phyloP scores from a whole-genome alignment of 2,888 invertebrate species.

The Agapetus fuscipes region DNA sequence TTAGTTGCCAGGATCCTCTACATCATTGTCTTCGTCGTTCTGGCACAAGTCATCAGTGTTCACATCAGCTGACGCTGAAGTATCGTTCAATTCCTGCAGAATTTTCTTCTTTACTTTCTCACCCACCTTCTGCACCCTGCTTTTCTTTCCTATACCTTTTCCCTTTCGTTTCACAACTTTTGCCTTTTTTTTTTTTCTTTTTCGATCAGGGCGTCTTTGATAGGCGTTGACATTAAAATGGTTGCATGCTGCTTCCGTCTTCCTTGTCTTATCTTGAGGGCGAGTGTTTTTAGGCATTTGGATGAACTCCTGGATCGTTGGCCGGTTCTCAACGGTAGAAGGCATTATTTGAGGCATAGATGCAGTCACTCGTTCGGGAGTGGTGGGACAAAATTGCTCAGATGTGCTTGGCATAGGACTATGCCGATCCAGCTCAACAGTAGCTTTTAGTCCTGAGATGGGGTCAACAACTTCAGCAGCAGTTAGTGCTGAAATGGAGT shows the following conservation, averaged over 20 bases:
- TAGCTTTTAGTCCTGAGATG: slow-evolving; percentile 3
- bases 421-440: slow-evolving; percentile 8
- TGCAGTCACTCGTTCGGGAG: slow-evolving; percentile 8
- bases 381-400: slow-evolving; percentile 19
- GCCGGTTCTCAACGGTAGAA: no score
- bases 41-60: no score
- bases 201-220: neutral
- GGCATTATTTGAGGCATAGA: no score
- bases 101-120: slow-evolving; percentile 22
- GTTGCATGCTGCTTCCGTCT: neutral
- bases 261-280: neutral
- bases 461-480: slow-evolving; percentile 3
- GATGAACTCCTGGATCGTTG: slow-evolving; percentile 22
- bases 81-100: slow-evolving; percentile 21
- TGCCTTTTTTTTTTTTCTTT: slow-evolving; percentile 11
- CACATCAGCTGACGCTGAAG: no score
- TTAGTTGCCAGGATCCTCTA: slow-evolving; percentile 18
- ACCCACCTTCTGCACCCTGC: slow-evolving; percentile 20
- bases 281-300: slow-evolving; percentile 22
- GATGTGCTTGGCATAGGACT: slow-evolving; percentile 24
- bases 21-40: slow-evolving; percentile 21
- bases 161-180: slow-evolving; percentile 14
- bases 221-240: neutral
- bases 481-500: slow-evolving; percentile 4
- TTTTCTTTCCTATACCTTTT: no score